Base-by-base conservation (phyloP, 2,113 vertebrate species). In the Natator depressus region DNA sequence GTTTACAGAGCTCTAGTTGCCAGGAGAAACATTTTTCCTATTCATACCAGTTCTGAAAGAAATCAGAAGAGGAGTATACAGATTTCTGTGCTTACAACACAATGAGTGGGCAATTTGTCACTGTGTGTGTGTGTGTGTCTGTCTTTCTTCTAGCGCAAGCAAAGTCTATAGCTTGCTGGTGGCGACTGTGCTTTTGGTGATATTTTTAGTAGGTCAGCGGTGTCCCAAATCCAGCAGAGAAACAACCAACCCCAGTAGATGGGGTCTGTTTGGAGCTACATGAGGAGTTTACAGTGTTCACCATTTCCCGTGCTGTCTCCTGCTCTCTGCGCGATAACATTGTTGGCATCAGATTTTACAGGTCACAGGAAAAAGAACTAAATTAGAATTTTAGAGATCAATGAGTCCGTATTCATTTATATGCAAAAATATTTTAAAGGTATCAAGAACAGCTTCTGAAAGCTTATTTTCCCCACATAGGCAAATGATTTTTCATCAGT, bases 1-100 rank as follows among this genome's bases (percentile, higher is more conserved):
- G 5, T 87, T 84, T 85, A 84, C 94, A 91, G 91, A 89, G 47
- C 90, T 90, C 14, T 22, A 38, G 80, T 91, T 94, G 93, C 91
- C 94, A 95, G 79, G 94, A 96, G 94, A 95, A 94, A 96, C 0
- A 4, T 62, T 82, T 87, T 55, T 82, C 7, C 1, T 75, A n/a
- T 72, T n/a, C 69, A n/a, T 72, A 72, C 20, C 69, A 38, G 55
- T 35, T 25, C 4, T 14, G n/a, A 91, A 88, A 94, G 93, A 20
- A 79, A 89, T 54, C 59, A 78, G 88, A 83, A 38, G 27, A 57
- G 0, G 14, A 53, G 59, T 13, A 10, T 50, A 16, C 80, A 84
- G 57, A 87, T 93, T 87, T 93, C 69, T 76, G 84, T 42, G 1
- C 1, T 69, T 72, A 84, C 91, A 91, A 62, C 90, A 94, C 93